Conservation (phyloP, 2,888 invertebrate species). For the Odontomyia ornata region DNA sequence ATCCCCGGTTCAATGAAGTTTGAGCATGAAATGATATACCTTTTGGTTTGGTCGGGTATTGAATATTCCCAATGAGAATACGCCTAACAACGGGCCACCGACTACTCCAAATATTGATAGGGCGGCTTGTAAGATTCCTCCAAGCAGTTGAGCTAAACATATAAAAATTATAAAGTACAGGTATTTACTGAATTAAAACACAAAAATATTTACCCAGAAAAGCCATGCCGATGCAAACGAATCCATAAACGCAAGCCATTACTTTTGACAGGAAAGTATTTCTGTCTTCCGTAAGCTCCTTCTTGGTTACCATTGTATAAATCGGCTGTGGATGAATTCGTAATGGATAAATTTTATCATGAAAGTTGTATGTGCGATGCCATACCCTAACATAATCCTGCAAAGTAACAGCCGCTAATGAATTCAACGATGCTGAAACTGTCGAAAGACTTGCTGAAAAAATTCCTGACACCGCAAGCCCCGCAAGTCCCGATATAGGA, state of each 20-base stretch:
- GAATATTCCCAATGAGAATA: slow-evolving; percentile 88
- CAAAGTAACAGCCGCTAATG: slow-evolving; percentile 87
- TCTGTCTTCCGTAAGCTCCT: slow-evolving; percentile 60
- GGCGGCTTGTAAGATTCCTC: slow-evolving; percentile 87
- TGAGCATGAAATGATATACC: slow-evolving; percentile 59
- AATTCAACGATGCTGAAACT: slow-evolving; percentile 90
- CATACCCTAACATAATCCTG: slow-evolving; percentile 80
- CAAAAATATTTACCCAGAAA: slow-evolving; percentile 77
- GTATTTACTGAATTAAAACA: no score
- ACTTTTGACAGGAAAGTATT: slow-evolving; percentile 71
- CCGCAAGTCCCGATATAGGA: slow-evolving; percentile 80
- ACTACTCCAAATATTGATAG: slow-evolving; percentile 87
- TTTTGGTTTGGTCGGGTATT: slow-evolving; percentile 76
- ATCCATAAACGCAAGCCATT: slow-evolving; percentile 77
- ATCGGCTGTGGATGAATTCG: slow-evolving; percentile 60
- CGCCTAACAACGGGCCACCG: slow-evolving; percentile 85
- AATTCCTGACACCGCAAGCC: slow-evolving; percentile 89
- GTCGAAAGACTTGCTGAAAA: slow-evolving; percentile 92
- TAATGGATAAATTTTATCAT: not conserved
- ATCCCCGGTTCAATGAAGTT: not conserved
- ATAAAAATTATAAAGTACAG: not conserved
- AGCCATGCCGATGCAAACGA: slow-evolving; percentile 80
- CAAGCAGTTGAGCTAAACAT: slow-evolving; percentile 74
- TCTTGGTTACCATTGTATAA: slow-evolving; percentile 58
- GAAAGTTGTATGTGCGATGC: not conserved